Percentiles rank a stretch among this genome's conserved stretches.
These are phyloP conservation scores for Poecilia wingei DNA, from an alignment of 2,797 vertebrate genomes.

Conservation along the genomic window DNA sequence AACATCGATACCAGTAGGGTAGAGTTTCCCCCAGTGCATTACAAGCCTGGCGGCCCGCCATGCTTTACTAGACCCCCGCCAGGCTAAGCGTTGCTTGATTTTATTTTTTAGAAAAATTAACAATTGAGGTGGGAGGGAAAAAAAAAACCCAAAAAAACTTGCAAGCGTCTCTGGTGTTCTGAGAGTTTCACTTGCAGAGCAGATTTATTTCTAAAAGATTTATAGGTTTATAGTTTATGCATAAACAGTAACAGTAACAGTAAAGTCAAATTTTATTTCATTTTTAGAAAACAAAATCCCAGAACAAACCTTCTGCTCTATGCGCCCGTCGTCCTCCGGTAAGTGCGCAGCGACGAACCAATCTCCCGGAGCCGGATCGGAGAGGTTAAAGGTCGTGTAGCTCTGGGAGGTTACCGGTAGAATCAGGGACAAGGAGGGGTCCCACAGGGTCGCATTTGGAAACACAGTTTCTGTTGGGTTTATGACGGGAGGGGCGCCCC, in stretches of 20 bases:
- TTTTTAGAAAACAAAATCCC: neutral
- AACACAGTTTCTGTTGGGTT: conserved; percentile 85
- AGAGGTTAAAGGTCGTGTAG: conserved; percentile 86
- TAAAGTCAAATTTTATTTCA: neutral
- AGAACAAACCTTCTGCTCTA: conserved; percentile 89
- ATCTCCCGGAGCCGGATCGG: conserved; percentile 86
- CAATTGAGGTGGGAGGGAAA: too few species aligned
- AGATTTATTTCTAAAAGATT: too few species aligned
- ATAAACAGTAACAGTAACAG: too few species aligned
- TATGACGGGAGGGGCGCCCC: conserved; percentile 91
- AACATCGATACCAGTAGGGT: neutral
- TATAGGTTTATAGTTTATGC: too few species aligned
- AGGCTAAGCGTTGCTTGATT: too few species aligned
- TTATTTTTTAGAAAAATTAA: too few species aligned
- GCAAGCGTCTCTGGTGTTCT: too few species aligned
- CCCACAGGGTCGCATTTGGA: conserved; percentile 80
- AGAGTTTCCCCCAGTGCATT: too few species aligned
- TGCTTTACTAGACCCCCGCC: too few species aligned
- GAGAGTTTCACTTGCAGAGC: too few species aligned
- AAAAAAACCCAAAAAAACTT: too few species aligned
- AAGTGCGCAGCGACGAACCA: conserved; percentile 94
- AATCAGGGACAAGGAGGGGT: conserved; percentile 78
- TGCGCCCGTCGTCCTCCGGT: conserved; percentile 89
- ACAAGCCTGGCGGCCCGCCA: too few species aligned
- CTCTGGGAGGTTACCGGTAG: conserved; percentile 79